phyloP scores from a whole-genome alignment of 2,113 vertebrate species.

The Xenopus tropicalis region DNA sequence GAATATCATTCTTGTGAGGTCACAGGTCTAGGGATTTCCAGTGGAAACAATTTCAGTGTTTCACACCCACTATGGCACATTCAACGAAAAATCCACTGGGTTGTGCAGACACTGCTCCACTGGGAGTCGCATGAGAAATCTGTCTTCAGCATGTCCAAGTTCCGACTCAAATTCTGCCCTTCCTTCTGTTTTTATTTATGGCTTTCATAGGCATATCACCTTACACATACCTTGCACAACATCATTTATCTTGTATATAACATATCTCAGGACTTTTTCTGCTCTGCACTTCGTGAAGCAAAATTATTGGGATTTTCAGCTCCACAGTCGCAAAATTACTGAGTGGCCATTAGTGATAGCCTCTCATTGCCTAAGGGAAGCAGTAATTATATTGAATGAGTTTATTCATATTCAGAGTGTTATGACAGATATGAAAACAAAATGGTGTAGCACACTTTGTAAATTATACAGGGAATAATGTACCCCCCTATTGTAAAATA shows the following conservation, averaged over 20 bases:
- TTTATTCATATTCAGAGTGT: too few species aligned
- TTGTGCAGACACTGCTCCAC: background rate
- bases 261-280: too few species aligned
- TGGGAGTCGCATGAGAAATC: background rate
- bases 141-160: background rate
- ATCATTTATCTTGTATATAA: background rate
- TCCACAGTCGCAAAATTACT: too few species aligned
- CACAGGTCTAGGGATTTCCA: background rate
- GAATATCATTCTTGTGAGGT: conserved; percentile 15
- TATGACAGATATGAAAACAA: too few species aligned
- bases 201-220: background rate
- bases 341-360: too few species aligned
- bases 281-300: too few species aligned
- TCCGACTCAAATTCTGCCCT: background rate
- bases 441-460: too few species aligned
- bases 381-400: too few species aligned
- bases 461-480: too few species aligned
- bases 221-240: background rate
- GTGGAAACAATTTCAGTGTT: conserved; percentile 10
- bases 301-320: too few species aligned
- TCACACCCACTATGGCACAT: background rate
- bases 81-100: background rate
- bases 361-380: too few species aligned
- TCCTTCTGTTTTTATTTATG: conserved; percentile 4
- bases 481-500: too few species aligned